Percentiles rank a stretch among this genome's conserved stretches.
Evolutionary conservation across 2,888 invertebrate species (phyloP).

Genomic region (Eudasyphora cyanicolor): DNA sequence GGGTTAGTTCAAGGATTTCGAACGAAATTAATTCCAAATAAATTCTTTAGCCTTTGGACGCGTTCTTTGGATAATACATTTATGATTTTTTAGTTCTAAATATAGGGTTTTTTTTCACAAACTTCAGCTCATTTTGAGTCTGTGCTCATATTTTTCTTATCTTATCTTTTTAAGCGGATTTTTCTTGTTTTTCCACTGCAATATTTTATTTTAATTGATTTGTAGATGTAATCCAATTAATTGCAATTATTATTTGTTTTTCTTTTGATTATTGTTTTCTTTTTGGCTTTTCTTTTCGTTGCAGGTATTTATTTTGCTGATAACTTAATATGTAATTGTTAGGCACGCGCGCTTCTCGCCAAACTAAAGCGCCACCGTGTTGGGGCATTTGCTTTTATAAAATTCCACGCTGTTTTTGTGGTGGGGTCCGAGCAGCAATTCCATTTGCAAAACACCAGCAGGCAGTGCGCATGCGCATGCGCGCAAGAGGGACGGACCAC

Average conservation of each 20-base stretch:
- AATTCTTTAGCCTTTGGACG: too few relatives aligned
- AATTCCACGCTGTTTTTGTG: constrained; percentile 44
- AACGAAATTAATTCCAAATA: constrained; percentile 37
- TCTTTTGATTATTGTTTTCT: constrained; percentile 1
- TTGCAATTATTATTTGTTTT: not conserved
- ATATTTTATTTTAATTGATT: too few relatives aligned
- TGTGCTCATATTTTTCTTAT: too few relatives aligned
- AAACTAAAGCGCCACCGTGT: constrained; percentile 59
- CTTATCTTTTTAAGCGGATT: too few relatives aligned
- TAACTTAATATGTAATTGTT: constrained; percentile 58
- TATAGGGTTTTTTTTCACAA: constrained; percentile 73
- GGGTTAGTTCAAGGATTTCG: constrained; percentile 39
- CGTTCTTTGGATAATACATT: constrained; percentile 76
- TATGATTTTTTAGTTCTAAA: constrained; percentile 76
- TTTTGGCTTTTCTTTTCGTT: constrained; percentile 30
- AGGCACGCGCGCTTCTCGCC: constrained; percentile 64
- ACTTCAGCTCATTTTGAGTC: not conserved
- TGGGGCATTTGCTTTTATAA: constrained; percentile 66
- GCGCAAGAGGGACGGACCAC: constrained; percentile 40
- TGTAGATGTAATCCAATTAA: not conserved
- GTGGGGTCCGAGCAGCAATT: not conserved
- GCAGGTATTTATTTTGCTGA: constrained; percentile 45
- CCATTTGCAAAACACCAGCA: too few relatives aligned
- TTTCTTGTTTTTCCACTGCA: too few relatives aligned
- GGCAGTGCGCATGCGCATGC: constrained; percentile 34